These are phyloP conservation scores for Lethrus apterus DNA, from an alignment of 1,140 invertebrate species.

Conservation along the genomic window DNA sequence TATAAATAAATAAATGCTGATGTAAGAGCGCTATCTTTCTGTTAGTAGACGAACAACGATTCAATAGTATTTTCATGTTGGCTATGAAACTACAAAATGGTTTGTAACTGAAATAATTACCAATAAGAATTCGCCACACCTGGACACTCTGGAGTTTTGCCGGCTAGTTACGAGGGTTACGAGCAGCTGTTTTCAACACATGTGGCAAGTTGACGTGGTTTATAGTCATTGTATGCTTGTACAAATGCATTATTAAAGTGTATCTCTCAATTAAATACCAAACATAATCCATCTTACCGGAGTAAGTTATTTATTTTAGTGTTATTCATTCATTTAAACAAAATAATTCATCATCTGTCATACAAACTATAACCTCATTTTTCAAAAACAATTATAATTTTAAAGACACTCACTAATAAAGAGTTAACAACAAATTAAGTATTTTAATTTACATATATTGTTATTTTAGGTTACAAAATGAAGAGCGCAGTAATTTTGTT, in stretches of 20 bases:
- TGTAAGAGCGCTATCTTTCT: too few species aligned
- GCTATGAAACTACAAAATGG: too few species aligned
- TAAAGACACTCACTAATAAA: too few species aligned
- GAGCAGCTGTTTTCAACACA: slow-evolving; percentile 14
- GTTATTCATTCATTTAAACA: slow-evolving; percentile 1
- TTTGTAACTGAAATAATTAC: background rate
- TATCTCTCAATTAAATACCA: background rate
- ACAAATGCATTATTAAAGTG: background rate
- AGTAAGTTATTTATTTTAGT: too few species aligned
- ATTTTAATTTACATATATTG: background rate
- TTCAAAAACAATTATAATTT: too few species aligned
- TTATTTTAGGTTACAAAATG: background rate
- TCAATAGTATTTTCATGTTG: too few species aligned
- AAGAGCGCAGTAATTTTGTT: background rate
- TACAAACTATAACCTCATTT: slow-evolving; percentile 4
- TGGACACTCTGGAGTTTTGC: slow-evolving; percentile 8
- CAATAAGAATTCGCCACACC: slow-evolving; percentile 13
- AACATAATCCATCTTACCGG: too few species aligned
- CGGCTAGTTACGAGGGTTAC: slow-evolving; percentile 10
- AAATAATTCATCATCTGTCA: slow-evolving; percentile 2
- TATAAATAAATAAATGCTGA: too few species aligned
- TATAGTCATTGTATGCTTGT: background rate
- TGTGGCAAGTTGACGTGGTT: slow-evolving; percentile 11
- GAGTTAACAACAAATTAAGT: background rate
- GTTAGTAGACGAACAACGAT: too few species aligned